Evolutionary conservation across 2,113 vertebrate genomes (phyloP).

Genomic region (Puffinus mauretanicus): DNA sequence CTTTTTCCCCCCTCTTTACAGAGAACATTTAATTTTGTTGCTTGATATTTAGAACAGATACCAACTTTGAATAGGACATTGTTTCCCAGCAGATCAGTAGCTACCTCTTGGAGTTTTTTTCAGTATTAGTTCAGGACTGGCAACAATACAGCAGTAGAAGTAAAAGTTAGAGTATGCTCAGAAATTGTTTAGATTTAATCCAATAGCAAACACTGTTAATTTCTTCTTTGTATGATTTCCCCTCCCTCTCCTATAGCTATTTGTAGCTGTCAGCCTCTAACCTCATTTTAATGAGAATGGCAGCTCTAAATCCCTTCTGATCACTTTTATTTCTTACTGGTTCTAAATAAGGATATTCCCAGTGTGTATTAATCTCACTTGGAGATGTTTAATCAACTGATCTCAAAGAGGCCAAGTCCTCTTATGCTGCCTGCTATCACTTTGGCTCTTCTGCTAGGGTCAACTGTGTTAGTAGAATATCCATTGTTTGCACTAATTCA

Average conservation of each 20-base stretch:
- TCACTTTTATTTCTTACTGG: conserved; percentile 38
- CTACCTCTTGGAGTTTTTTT: conserved; percentile 21
- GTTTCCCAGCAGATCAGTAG: conserved; percentile 72
- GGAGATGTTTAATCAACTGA: conserved; percentile 51
- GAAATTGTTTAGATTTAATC: conserved; percentile 15
- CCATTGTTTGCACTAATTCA: background rate
- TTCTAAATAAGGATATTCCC: conserved; percentile 42
- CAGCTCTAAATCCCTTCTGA: conserved; percentile 55
- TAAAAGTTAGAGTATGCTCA: background rate
- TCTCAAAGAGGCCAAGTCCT: conserved; percentile 13
- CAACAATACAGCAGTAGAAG: background rate
- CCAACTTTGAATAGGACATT: conserved; percentile 69
- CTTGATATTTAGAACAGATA: conserved; percentile 75
- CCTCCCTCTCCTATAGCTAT: background rate
- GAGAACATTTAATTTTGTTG: conserved; percentile 28
- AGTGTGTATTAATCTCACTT: conserved; percentile 32
- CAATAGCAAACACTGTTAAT: background rate
- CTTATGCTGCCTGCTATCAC: background rate
- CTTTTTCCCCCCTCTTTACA: background rate
- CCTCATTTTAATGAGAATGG: conserved; percentile 54
- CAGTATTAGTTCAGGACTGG: background rate
- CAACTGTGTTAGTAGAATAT: background rate
- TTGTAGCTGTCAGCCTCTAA: conserved; percentile 8
- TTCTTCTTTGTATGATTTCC: background rate
- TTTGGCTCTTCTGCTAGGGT: background rate